These are phyloP conservation scores for Papilio dardanus DNA, from an alignment of 1,140 invertebrate genomes.

Conservation along the genomic window DNA sequence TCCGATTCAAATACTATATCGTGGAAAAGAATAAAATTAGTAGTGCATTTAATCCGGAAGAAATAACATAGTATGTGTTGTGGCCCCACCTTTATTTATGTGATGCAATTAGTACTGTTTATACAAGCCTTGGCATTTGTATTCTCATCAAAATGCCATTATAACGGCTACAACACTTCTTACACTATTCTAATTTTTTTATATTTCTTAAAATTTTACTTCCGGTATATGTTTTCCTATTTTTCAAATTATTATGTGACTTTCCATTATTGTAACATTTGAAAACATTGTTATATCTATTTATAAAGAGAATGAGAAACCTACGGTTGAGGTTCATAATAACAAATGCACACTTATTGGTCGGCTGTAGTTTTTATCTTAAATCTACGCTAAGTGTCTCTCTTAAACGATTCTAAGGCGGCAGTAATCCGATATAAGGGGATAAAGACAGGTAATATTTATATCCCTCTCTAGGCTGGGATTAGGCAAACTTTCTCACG, in stretches of 20 bases:
- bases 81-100: background rate
- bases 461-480: background rate
- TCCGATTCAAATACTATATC: too few species aligned
- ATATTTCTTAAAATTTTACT: background rate
- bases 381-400: background rate
- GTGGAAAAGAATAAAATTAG: background rate
- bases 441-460: background rate
- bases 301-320: too few species aligned
- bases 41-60: background rate
- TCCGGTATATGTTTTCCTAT: background rate
- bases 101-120: constrained; percentile 6
- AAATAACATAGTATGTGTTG: background rate
- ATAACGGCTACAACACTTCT: background rate
- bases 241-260: background rate
- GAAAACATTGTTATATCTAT: too few species aligned
- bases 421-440: background rate
- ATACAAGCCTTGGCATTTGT: background rate
- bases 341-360: too few species aligned
- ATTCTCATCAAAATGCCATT: constrained; percentile 17
- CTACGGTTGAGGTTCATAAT: too few species aligned
- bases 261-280: background rate
- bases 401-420: background rate
- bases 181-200: background rate
- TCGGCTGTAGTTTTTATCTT: too few species aligned
- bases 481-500: constrained; percentile 26